Conservation (phyloP, 2,888 invertebrate species). For the Apodemia zela region DNA sequence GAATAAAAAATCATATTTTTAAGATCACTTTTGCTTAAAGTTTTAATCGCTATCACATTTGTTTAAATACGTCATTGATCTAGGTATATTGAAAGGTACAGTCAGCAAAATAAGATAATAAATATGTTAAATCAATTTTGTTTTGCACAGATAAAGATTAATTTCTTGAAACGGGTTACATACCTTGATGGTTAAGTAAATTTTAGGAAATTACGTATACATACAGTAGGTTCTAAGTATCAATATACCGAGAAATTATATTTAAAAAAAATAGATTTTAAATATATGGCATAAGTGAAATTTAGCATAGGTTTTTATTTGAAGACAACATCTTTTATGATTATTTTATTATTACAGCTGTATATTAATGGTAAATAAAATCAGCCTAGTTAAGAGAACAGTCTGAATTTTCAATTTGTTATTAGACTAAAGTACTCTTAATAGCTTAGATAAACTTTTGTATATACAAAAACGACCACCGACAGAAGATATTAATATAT, state of each 20-base stretch:
- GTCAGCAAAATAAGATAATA: too few species aligned
- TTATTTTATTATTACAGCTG: not conserved
- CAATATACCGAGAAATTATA: not conserved
- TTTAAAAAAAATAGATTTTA: not conserved
- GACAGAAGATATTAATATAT: slow-evolving; percentile 37
- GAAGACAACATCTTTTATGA: not conserved
- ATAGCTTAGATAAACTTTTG: slow-evolving; percentile 20
- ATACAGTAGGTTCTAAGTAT: not conserved
- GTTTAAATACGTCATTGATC: too few species aligned
- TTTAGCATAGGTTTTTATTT: not conserved
- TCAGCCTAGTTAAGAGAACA: not conserved
- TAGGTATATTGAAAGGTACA: too few species aligned
- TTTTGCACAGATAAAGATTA: too few species aligned
- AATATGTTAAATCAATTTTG: too few species aligned
- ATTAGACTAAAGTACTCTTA: not conserved
- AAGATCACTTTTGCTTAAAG: too few species aligned
- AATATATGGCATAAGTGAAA: not conserved
- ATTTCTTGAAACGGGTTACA: too few species aligned
- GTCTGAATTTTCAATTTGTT: not conserved
- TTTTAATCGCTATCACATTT: too few species aligned
- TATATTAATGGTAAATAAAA: not conserved
- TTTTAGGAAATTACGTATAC: too few species aligned
- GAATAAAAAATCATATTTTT: too few species aligned
- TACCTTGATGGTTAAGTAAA: too few species aligned
- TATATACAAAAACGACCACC: slow-evolving; percentile 35